Evolutionary conservation across 2,797 vertebrate species (phyloP).

Genomic region (Siniperca scherzeri): DNA sequence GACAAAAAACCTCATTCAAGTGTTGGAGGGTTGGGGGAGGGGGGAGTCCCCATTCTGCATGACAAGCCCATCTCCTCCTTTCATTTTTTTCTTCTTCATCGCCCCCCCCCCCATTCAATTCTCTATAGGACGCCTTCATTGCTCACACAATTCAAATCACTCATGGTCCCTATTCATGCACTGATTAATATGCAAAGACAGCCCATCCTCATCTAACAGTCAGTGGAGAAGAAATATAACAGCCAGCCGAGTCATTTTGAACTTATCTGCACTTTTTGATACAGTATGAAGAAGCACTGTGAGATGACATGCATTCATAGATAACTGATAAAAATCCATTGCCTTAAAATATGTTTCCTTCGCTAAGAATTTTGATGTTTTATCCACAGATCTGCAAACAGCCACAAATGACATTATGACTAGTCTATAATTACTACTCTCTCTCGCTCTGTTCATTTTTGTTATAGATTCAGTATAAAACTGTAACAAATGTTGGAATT

Average conservation of each 20-base stretch:
- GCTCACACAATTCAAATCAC: slow-evolving; percentile 92
- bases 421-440: neutral
- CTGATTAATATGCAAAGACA: slow-evolving; percentile 95
- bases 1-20: slow-evolving; percentile 70
- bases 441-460: neutral
- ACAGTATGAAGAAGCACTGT: slow-evolving; percentile 10
- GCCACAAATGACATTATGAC: neutral
- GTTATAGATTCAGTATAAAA: neutral
- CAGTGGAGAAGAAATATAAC: slow-evolving; percentile 70
- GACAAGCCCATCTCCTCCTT: slow-evolving; percentile 83
- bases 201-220: slow-evolving; percentile 84
- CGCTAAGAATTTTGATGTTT: neutral
- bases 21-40: slow-evolving; percentile 19
- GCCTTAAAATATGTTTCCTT: slow-evolving; percentile 3
- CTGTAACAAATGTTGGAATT: neutral
- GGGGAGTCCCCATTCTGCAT: slow-evolving; percentile 82
- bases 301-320: slow-evolving; percentile 40
- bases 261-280: slow-evolving; percentile 50
- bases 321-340: slow-evolving; percentile 26
- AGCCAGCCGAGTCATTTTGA: slow-evolving; percentile 52
- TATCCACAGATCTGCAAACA: slow-evolving; percentile 13
- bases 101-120: slow-evolving; percentile 71
- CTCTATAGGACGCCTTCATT: slow-evolving; percentile 87
- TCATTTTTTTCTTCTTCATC: neutral
- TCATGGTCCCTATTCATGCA: slow-evolving; percentile 89